Evolutionary conservation across 1,140 invertebrate genomes (phyloP).

Genomic region (Pseudomyrmex dendroicus): DNA sequence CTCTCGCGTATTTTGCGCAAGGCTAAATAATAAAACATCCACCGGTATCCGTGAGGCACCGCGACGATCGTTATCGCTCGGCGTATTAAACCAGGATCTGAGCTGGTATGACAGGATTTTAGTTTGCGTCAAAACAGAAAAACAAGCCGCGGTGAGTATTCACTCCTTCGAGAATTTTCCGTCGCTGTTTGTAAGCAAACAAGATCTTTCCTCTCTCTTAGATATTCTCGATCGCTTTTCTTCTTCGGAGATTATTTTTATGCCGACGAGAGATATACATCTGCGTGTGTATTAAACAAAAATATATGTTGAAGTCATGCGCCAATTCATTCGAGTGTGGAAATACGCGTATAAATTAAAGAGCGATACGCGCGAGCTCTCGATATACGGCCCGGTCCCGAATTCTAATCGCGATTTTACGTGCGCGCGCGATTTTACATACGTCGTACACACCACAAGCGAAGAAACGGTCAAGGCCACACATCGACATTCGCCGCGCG

Average conservation of each 20-base stretch:
- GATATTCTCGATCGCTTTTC: background rate
- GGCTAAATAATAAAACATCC: constrained; percentile 17
- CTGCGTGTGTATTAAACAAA: too few relatives aligned
- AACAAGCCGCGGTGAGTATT: background rate
- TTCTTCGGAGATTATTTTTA: too few relatives aligned
- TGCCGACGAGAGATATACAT: too few relatives aligned
- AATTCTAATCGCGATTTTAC: constrained; percentile 12
- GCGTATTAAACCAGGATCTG: constrained; percentile 29
- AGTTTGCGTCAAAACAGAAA: background rate
- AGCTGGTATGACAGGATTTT: constrained; percentile 9
- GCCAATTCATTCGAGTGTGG: too few relatives aligned
- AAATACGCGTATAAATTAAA: background rate
- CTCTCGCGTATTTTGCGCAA: background rate
- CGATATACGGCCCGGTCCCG: background rate
- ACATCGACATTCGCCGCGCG: constrained; percentile 33
- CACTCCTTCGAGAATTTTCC: constrained; percentile 2
- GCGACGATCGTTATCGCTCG: constrained; percentile 2
- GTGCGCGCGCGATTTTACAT: background rate
- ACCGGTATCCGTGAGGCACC: background rate
- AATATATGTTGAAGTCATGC: too few relatives aligned
- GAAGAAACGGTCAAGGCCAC: constrained; percentile 75
- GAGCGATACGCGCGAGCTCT: background rate
- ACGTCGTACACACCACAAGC: constrained; percentile 30
- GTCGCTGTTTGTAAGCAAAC: background rate
- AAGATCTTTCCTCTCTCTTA: background rate